Evolutionary conservation across 2,888 invertebrate genomes (phyloP).

Genomic region (Terebella lapidaria): DNA sequence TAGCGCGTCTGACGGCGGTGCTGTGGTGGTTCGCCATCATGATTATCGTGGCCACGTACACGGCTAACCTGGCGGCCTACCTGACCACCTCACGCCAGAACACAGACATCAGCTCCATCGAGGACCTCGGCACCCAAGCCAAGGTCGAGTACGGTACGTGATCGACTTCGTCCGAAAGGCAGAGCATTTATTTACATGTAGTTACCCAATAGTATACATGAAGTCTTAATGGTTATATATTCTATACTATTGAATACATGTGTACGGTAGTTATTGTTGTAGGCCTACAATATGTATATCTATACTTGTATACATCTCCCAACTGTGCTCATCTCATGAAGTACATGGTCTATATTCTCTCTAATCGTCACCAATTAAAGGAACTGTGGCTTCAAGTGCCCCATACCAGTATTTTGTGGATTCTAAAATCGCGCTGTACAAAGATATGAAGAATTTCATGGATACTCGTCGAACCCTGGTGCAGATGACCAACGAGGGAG

Average conservation of each 20-base stretch:
- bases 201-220: too few species aligned
- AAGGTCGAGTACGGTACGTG: conserved; percentile 15
- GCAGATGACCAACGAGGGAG: conserved; percentile 2
- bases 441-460: conserved; percentile 16
- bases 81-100: conserved; percentile 12
- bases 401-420: conserved; percentile 10
- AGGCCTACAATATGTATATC: too few species aligned
- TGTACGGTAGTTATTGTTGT: too few species aligned
- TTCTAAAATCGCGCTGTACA: conserved; percentile 10
- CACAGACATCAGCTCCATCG: conserved; percentile 16
- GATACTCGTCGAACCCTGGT: conserved; percentile 3
- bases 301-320: too few species aligned
- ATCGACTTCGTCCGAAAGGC: neutral
- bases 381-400: conserved; percentile 7
- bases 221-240: too few species aligned
- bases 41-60: conserved; percentile 20
- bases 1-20: conserved; percentile 15
- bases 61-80: conserved; percentile 20
- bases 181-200: too few species aligned
- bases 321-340: too few species aligned
- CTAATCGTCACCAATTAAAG: too few species aligned
- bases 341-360: too few species aligned
- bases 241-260: too few species aligned
- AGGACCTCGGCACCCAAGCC: conserved; percentile 18
- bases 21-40: conserved; percentile 15